Percentiles rank a stretch among this genome's conserved stretches.
Conservation (phyloP, 53 echinoderm and acorn worm species). For the Mesocentrotus franciscanus region DNA sequence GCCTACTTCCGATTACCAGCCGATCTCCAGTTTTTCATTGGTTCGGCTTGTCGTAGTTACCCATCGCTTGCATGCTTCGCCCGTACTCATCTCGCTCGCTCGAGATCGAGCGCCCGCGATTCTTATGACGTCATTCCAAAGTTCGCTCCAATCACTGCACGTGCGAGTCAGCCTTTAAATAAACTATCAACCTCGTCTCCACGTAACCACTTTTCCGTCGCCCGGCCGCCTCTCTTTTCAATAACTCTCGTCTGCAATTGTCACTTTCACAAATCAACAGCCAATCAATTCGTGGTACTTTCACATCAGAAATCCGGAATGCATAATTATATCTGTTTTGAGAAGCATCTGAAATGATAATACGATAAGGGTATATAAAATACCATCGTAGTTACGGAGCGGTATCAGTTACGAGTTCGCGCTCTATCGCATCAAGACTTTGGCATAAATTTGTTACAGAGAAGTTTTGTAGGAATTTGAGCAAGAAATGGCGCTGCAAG, state of each 20-base stretch:
- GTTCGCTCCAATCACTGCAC: conserved; percentile 42
- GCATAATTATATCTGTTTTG: neutral
- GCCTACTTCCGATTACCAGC: neutral
- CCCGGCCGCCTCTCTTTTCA: neutral
- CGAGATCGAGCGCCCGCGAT: too few species aligned
- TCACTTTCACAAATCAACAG: neutral
- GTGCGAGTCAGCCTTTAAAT: neutral
- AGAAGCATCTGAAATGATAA: neutral
- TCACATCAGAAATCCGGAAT: neutral
- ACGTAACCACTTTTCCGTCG: neutral
- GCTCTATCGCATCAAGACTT: neutral
- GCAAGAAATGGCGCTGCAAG: neutral
- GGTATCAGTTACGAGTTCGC: neutral
- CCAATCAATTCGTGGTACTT: neutral
- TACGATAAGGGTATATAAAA: conserved; percentile 9
- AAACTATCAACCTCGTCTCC: conserved; percentile 8
- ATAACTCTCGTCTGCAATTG: neutral
- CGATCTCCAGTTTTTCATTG: neutral
- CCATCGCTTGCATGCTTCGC: neutral
- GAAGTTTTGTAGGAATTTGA: neutral
- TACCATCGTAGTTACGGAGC: neutral
- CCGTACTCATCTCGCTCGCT: neutral
- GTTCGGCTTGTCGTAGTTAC: neutral
- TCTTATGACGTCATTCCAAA: conserved; percentile 31
- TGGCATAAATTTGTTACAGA: neutral